Evolutionary conservation across 2,113 vertebrate genomes (phyloP), one percentile per base, ranked within the genome.

Genomic region (Cyprinus carpio): DNA sequence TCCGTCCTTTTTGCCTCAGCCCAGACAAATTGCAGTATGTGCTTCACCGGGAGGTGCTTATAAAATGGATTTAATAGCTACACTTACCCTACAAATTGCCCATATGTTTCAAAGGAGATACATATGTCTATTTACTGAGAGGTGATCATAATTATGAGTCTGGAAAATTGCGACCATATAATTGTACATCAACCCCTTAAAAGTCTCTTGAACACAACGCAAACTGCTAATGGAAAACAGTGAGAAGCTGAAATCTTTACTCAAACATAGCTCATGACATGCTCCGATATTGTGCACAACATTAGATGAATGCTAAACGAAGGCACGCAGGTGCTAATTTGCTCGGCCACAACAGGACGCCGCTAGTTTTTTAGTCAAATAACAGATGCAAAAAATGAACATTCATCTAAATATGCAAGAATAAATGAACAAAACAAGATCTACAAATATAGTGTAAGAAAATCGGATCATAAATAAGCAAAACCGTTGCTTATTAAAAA

Each of bases 51-150:
- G 75, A 86, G 75, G 82, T 89, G 91, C 92, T 92, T 85, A 91
- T 91, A 91, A 88, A 90, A 92, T 92, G 87, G 87, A 88, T 85
- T 87, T 91, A 92, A 93, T 91, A 92, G 88, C 90, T 88, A 92
- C 91, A 92, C 90, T 93, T 91, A 92, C 84, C 89, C 90, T 87
- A 90, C 83, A 93, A 92, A 91, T 93, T 93, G 89, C 86, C 88
- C 89, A 91, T 89, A 91, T 82, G 88, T 87, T 90, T 91, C 84
- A 89, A 92, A 90, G 92, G 89, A 92, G 88, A 92, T 91, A 72
- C 87, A 92, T 92, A 92, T 88, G 90, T 90, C 88, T 91, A 91
- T 92, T 92, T 91, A 88, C 90, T 89, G 86, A 86, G 81, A 84
- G 67, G 82, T 89, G 88, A 90, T 91, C 83, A 88, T 91, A 90